Base-by-base conservation (phyloP, 2,113 vertebrate genomes). In the Xiphorhynchus elegans region DNA sequence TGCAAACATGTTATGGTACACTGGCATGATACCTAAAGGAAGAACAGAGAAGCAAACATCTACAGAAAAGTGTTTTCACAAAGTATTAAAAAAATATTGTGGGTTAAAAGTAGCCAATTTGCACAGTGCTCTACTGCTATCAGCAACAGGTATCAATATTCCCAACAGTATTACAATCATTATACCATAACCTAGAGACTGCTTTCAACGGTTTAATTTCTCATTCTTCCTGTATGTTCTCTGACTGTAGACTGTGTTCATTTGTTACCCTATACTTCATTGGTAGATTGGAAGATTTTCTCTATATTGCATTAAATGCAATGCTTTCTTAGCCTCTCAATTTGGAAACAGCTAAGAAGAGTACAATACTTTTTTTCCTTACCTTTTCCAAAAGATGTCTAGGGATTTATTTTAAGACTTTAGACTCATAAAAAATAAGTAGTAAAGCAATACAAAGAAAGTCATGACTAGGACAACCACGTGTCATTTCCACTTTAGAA, bases 1-100 rank as follows among this genome's bases (percentile, higher is more conserved):
- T 40, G 98, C 98, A 96, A 99, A 99, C 97, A 99, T 97, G 90
- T 95, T 99, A 92, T 96, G 98, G 97, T 99, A 99, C 72, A 99
- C 95, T 40, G 99, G 99, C 87, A 98, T 97, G 69, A 99, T 97
- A 88, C 98, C 99, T 99, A 96, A 74, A 40, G 49, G 96, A 96
- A 81, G 37, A 96, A 83, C n/a, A 97, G 33, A 93, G 52, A 97
- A 92, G 11, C 5, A 72, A 69, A 88, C 1, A 33, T 33, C 9
- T 81, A 29, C 1, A 73, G 11, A 17, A 62, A 83, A 50, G 9
- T 10, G 7, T n/a, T 80, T 69, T 52, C 47, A 77, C 11, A 62
- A 64, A 77, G 25, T 24, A 46, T 5, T 49, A 17, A 42, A 47
- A 66, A 28, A 33, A 16, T 8, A 49, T 4, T 6, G 4, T 24